Evolutionary conservation across 2,113 vertebrate species (phyloP).

Genomic region (Centrocercus urophasianus): DNA sequence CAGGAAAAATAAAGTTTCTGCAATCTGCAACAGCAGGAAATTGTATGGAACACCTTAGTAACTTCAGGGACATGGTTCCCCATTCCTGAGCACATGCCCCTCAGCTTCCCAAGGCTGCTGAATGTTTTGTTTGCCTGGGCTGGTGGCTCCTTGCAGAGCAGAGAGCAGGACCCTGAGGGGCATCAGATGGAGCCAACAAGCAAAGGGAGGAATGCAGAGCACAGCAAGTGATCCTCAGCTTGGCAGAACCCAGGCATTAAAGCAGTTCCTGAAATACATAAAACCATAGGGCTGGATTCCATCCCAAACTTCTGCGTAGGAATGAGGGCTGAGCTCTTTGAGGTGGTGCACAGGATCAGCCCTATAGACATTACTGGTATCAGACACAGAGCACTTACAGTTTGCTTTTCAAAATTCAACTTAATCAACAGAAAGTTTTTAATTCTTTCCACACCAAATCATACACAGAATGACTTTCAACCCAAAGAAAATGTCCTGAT

Average conservation of each 20-base stretch:
- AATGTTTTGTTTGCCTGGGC: not conserved
- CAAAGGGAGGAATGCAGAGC: not conserved
- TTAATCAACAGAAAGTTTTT: not conserved
- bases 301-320: not conserved
- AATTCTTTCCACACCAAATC: not conserved
- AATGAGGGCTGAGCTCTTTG: not conserved
- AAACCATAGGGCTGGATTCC: not conserved
- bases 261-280: accelerated
- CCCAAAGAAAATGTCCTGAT: not conserved
- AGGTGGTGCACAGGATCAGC: not conserved
- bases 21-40: not conserved
- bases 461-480: not conserved
- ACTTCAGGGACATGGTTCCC: not conserved
- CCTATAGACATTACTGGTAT: not conserved
- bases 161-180: not conserved
- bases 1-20: not conserved
- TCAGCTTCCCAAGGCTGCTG: not conserved
- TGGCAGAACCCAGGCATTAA: not conserved
- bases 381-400: accelerated
- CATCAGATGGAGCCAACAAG: not conserved
- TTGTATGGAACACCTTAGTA: not conserved
- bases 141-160: not conserved
- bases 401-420: not conserved
- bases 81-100: not conserved
- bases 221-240: not conserved